These are phyloP conservation scores for Eudorcas thomsonii DNA, from an alignment of 2,113 vertebrate genomes.

Conservation along the genomic window DNA sequence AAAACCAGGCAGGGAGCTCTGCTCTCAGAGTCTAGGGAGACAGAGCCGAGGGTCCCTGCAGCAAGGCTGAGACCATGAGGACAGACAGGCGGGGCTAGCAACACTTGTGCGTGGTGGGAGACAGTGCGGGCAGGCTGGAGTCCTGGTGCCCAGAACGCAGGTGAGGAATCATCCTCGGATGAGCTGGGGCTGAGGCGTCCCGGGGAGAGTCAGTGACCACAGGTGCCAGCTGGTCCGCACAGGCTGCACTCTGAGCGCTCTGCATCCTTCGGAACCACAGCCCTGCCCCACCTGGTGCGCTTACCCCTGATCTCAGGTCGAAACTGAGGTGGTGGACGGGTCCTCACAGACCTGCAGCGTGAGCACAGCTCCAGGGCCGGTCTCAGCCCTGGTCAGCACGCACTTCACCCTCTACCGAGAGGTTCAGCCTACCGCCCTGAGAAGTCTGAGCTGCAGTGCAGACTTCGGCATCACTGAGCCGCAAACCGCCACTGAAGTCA, in stretches of 20 bases:
- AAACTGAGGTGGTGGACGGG: rapidly evolving
- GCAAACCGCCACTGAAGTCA: background rate
- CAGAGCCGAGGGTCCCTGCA: rapidly evolving
- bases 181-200: background rate
- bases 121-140: background rate
- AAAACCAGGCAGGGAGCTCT: background rate
- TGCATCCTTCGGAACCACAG: background rate
- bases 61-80: background rate
- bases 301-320: background rate
- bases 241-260: background rate
- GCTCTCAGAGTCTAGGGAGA: background rate
- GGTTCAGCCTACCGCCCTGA: background rate
- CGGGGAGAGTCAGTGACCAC: background rate
- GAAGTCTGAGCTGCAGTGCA: no score
- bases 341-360: background rate
- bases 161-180: background rate
- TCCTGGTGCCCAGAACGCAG: background rate
- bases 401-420: background rate
- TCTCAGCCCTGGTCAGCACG: rapidly evolving
- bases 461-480: background rate
- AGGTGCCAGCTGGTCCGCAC: background rate
- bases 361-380: no score
- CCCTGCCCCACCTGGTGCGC: background rate
- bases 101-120: rapidly evolving
- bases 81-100: background rate